These are phyloP conservation scores for Tichodroma muraria DNA, from an alignment of 2,113 vertebrate species.

Conservation along the genomic window DNA sequence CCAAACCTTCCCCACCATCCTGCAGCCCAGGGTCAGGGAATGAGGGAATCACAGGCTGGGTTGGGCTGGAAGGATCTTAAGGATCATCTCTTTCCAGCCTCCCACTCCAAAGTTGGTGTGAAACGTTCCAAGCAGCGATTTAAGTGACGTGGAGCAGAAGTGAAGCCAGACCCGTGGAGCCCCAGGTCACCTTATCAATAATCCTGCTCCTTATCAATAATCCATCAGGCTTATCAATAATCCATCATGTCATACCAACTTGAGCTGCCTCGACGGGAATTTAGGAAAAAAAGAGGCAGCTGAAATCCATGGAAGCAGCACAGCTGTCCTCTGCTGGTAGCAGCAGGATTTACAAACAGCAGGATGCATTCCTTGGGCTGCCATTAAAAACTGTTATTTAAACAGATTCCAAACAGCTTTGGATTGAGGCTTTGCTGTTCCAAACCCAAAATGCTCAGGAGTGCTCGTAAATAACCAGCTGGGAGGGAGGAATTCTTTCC, in stretches of 20 bases:
- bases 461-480: background rate
- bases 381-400: background rate
- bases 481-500: conserved; percentile 17
- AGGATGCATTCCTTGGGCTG: background rate
- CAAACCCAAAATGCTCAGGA: background rate
- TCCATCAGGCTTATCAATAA: background rate
- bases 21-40: background rate
- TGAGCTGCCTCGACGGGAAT: background rate
- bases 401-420: background rate
- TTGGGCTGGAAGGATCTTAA: background rate
- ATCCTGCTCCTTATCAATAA: background rate
- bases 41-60: background rate
- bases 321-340: conserved; percentile 22
- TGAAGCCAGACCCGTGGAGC: rapidly evolving
- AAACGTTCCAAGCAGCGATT: background rate
- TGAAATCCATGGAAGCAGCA: background rate
- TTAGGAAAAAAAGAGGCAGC: background rate
- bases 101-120: background rate
- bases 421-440: background rate
- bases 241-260: background rate
- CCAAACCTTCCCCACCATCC: background rate
- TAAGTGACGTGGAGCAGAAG: background rate
- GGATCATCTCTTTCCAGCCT: background rate
- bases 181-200: background rate
- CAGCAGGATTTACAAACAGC: background rate